A percentile compares a stretch with the other conserved stretches of the same genome.
phyloP scores from a whole-genome alignment of 2,113 vertebrate genomes.

The Malaclemys terrapin region DNA sequence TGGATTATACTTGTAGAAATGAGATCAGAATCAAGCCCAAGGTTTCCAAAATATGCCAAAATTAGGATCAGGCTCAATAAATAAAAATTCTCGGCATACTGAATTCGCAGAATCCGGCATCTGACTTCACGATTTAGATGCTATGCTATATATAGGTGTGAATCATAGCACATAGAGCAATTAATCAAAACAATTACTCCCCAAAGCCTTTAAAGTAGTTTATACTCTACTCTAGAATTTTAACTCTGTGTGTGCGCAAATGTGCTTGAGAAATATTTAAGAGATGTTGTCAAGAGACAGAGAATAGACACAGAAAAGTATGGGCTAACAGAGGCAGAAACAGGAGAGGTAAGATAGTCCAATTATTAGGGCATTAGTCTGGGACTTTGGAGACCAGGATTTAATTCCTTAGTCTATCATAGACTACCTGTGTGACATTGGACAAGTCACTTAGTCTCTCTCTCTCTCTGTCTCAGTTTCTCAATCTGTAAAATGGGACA shows the following conservation, averaged over 20 bases:
- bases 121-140: not conserved
- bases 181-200: not conserved
- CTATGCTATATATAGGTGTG: not conserved
- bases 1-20: not conserved
- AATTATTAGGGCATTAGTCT: not conserved
- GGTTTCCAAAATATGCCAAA: not conserved
- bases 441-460: not conserved
- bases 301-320: not conserved
- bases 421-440: not conserved
- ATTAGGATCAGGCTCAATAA: not conserved
- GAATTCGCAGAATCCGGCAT: not conserved
- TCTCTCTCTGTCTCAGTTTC: not conserved
- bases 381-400: not conserved
- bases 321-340: not conserved
- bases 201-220: slow-evolving; percentile 18
- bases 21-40: not conserved
- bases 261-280: not conserved
- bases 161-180: not conserved
- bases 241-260: not conserved
- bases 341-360: not conserved
- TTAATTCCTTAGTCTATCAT: not conserved
- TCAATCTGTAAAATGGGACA: not conserved
- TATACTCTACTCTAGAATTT: not conserved
- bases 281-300: not conserved
- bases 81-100: not conserved